Conservation (phyloP, 2,797 vertebrate genomes). For the Chromis chromis region DNA sequence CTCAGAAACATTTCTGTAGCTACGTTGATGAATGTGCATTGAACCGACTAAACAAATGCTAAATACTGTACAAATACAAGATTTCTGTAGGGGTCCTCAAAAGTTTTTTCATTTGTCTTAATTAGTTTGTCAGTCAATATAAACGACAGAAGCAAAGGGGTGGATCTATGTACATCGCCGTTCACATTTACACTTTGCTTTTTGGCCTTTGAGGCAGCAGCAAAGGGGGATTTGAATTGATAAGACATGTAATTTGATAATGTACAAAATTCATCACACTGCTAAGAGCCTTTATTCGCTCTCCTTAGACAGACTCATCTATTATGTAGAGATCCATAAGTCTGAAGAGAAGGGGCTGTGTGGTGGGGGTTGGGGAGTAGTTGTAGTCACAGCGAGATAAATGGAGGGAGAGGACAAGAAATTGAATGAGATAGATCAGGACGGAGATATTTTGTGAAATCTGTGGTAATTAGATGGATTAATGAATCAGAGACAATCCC, state of each 20-base stretch:
- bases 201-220: conserved; percentile 44
- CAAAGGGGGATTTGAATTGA: conserved; percentile 56
- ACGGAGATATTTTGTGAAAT: conserved; percentile 71
- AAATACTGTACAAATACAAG: conserved; percentile 11
- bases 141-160: conserved; percentile 2
- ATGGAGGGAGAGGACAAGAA: conserved; percentile 37
- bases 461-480: conserved; percentile 76
- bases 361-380: neutral
- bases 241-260: conserved; percentile 79
- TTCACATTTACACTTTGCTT: conserved; percentile 38
- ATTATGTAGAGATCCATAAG: conserved; percentile 77
- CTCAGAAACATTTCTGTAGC: too few relatives aligned
- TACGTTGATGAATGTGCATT: neutral
- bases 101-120: conserved; percentile 24
- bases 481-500: conserved; percentile 77
- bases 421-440: conserved; percentile 66
- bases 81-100: neutral
- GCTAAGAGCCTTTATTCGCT: conserved; percentile 71
- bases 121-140: conserved; percentile 38
- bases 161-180: conserved; percentile 33
- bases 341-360: conserved; percentile 33
- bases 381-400: conserved; percentile 32
- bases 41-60: conserved; percentile 1
- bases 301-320: conserved; percentile 75
- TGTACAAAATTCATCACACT: conserved; percentile 75